Evolutionary conservation across 2,888 invertebrate genomes (phyloP), one percentile per base, ranked within the genome.

Genomic region (Leistus spinibarbis): DNA sequence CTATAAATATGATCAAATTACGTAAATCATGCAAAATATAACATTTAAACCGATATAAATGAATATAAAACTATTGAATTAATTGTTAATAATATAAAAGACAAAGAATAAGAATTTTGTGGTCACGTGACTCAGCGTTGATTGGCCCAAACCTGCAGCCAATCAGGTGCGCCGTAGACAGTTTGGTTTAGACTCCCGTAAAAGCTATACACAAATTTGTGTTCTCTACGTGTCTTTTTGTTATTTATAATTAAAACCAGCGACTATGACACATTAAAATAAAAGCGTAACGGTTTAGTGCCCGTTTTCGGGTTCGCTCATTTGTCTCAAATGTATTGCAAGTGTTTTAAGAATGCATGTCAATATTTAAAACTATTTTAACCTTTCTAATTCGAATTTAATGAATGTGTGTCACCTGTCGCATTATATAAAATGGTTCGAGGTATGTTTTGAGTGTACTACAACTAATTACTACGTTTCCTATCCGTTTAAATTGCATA

Each of bases 381-480:
- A n/a, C n/a, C n/a, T 62, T 69, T 69, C 13, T 3, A n/a, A 56
- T 68, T 69, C 13, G 54, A 56, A 54, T 23, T 62, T 13, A 62
- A 20, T 69, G 19, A 57, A 69, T 40, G 62, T 69, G 20, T 62
- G 5, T 69, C 13, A 3, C 27, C 40, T 19, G 40, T 40, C 13
- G 7, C 7, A 60, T 69, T n/a, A 69, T 16, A 19, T 69, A 74
- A 74, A 16, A 74, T 74, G 73, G 73, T 74, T 68, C 67, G 73
- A 67, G 73, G 73, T 74, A 54, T 40, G 73, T 40, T 16, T 17
- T 23, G 13, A 10, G 22, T 16, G 16, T 23, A 66, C 20, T 66
- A 57, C 64, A 9, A 57, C 24, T 9, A 17, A 13, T 54, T 56
- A 27, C 40, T 24, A n/a, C 40, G 56, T 72, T 74, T 57, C n/a